Conservation (phyloP, 2,888 invertebrate genomes). For the Electrophaes corylata region DNA sequence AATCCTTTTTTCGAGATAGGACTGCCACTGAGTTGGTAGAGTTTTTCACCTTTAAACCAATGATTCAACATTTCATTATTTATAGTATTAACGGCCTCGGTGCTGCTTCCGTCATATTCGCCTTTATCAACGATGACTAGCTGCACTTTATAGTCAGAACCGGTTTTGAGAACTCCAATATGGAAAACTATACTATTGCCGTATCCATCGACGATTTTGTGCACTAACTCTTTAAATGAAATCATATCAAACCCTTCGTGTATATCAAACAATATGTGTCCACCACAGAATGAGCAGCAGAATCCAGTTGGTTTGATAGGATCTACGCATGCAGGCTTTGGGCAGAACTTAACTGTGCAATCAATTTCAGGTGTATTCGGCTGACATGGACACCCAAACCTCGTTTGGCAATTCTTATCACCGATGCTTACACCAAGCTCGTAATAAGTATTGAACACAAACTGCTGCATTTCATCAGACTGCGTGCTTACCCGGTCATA, state of each 20-base stretch:
- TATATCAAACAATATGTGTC: conserved; percentile 57
- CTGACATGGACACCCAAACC: conserved; percentile 72
- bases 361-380: conserved; percentile 51
- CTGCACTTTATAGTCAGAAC: conserved; percentile 54
- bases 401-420: conserved; percentile 45
- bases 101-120: conserved; percentile 65
- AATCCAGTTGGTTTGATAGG: conserved; percentile 70
- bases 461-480: conserved; percentile 47
- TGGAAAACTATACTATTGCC: conserved; percentile 57
- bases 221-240: conserved; percentile 57
- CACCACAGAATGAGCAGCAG: conserved; percentile 75
- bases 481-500: conserved; percentile 27
- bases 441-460: conserved; percentile 49
- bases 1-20: conserved; percentile 60
- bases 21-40: conserved; percentile 59
- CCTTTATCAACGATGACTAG: conserved; percentile 67
- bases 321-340: conserved; percentile 58
- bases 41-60: conserved; percentile 54
- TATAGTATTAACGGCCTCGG: conserved; percentile 58
- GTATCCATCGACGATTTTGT: conserved; percentile 50
- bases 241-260: conserved; percentile 60
- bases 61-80: conserved; percentile 51
- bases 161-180: conserved; percentile 53
- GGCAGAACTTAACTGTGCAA: conserved; percentile 64
- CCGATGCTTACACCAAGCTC: conserved; percentile 47